Conservation (phyloP, 2,888 invertebrate genomes). For the Apamea crenata region DNA sequence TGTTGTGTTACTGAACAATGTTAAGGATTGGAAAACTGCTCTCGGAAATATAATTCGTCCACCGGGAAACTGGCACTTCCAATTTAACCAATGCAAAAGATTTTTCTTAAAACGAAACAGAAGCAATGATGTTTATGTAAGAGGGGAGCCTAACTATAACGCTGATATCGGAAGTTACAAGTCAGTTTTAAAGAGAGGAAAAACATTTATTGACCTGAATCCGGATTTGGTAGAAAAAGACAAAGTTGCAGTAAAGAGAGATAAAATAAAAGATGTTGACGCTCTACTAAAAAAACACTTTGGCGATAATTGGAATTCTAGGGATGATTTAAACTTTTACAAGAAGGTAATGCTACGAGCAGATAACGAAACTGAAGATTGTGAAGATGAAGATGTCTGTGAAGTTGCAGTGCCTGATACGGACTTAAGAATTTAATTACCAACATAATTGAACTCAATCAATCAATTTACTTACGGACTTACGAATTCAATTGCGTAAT, state of each 20-base stretch:
- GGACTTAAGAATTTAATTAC: conserved; percentile 37
- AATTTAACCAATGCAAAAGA: conserved; percentile 43
- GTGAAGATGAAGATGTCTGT: conserved; percentile 31
- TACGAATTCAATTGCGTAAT: conserved; percentile 5
- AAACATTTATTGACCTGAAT: conserved; percentile 38
- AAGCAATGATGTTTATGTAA: conserved; percentile 32
- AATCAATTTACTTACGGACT: conserved; percentile 1
- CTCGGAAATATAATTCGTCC: conserved; percentile 37
- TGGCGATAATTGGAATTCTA: conserved; percentile 42
- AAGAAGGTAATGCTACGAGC: not conserved
- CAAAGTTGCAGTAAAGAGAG: conserved; percentile 42
- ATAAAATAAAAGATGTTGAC: conserved; percentile 50
- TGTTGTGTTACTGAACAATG: conserved; percentile 14
- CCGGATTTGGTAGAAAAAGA: conserved; percentile 42
- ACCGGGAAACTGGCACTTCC: conserved; percentile 56
- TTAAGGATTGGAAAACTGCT: conserved; percentile 40
- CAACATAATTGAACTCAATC: not conserved
- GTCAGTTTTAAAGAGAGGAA: conserved; percentile 37
- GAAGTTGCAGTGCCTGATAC: conserved; percentile 34
- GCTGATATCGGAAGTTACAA: conserved; percentile 39
- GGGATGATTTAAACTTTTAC: conserved; percentile 40
- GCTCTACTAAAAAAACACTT: conserved; percentile 43
- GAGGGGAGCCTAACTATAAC: conserved; percentile 30
- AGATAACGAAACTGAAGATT: conserved; percentile 31
- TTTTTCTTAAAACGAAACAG: conserved; percentile 45